phyloP scores from a whole-genome alignment of 2,113 vertebrate genomes.

The Entomyzon cyanotis region DNA sequence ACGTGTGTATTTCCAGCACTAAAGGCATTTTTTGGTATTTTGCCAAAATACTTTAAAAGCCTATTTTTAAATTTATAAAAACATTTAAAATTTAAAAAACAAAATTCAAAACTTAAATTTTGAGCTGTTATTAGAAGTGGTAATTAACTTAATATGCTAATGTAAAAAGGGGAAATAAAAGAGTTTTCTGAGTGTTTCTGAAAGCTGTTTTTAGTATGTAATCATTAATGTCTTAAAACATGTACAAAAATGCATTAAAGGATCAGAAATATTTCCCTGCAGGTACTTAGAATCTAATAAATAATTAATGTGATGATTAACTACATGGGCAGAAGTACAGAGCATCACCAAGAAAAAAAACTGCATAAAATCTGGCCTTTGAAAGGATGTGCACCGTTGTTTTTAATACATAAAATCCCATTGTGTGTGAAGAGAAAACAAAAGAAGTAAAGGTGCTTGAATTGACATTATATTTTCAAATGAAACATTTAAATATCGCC shows the following conservation, averaged over 20 bases:
- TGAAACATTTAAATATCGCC: slow-evolving; percentile 26
- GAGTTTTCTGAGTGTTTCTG: slow-evolving; percentile 10
- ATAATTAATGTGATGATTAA: slow-evolving; percentile 42
- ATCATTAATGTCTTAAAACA: slow-evolving; percentile 21
- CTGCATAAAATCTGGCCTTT: neutral
- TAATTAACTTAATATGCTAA: neutral
- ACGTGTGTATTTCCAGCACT: neutral
- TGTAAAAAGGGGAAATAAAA: neutral
- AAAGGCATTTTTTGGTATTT: neutral
- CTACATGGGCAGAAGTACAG: neutral
- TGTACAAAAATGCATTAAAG: slow-evolving; percentile 53
- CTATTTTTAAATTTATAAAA: neutral
- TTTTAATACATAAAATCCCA: slow-evolving; percentile 41
- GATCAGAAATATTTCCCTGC: slow-evolving; percentile 42
- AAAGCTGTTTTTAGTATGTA: neutral
- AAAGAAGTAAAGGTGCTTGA: neutral
- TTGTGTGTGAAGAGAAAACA: neutral
- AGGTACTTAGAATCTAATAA: slow-evolving; percentile 53
- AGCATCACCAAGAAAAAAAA: neutral
- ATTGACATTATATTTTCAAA: slow-evolving; percentile 13
- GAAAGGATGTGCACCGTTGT: neutral
- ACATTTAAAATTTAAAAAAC: neutral
- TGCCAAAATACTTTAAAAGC: neutral
- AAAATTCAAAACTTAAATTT: neutral
- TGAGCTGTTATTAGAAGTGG: neutral